Conservation (phyloP, 2,888 invertebrate genomes). For the Choreutis nemorana region DNA sequence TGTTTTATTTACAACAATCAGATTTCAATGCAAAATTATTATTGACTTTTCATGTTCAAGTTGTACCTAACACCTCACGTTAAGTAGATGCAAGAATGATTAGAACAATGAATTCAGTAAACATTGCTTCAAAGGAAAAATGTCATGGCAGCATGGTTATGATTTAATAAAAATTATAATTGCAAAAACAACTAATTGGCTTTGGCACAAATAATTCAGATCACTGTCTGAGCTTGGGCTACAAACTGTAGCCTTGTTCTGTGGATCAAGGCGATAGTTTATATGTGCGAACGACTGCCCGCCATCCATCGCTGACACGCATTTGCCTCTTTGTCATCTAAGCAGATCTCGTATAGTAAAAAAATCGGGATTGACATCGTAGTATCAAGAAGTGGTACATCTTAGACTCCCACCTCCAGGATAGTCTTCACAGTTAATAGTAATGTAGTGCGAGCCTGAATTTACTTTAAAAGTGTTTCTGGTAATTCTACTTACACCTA, state of each 20-base stretch:
- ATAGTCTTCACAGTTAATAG: background rate
- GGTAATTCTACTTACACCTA: background rate
- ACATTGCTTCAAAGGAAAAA: no score
- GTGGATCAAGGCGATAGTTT: constrained; percentile 39
- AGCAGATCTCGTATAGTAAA: no score
- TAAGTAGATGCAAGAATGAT: no score
- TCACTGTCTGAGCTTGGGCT: constrained; percentile 33
- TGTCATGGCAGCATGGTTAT: constrained; percentile 4
- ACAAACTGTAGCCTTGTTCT: constrained; percentile 47
- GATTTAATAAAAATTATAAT: constrained; percentile 15
- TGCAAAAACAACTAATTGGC: constrained; percentile 25
- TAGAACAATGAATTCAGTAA: no score
- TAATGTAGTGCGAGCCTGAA: constrained; percentile 4
- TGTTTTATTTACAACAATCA: no score
- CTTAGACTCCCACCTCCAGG: constrained; percentile 5
- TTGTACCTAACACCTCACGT: no score
- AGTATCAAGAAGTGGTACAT: constrained; percentile 10
- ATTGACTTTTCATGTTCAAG: no score
- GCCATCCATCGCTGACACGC: constrained; percentile 22
- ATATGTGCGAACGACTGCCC: constrained; percentile 15
- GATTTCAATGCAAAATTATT: no score
- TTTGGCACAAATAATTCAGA: constrained; percentile 29
- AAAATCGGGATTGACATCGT: no score
- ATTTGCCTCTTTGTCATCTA: constrained; percentile 8
- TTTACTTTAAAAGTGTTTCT: constrained; percentile 4